phyloP scores from a whole-genome alignment of 2,888 invertebrate genomes.

The Acrobasis repandana region DNA sequence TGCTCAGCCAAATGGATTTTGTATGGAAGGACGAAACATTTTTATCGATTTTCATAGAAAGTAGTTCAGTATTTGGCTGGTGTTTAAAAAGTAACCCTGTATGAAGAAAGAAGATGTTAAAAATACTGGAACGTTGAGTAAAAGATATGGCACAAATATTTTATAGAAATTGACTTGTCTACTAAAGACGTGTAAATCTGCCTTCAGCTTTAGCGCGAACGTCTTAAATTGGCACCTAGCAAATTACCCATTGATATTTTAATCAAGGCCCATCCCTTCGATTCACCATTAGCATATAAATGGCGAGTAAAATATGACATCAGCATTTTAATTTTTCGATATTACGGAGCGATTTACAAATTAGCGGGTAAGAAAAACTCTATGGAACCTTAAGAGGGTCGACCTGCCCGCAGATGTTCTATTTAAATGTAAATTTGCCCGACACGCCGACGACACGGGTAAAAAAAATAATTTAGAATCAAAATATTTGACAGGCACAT shows the following conservation, averaged over 20 bases:
- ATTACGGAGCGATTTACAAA: slow-evolving; percentile 82
- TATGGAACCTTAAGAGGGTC: slow-evolving; percentile 74
- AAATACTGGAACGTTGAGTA: too few relatives aligned
- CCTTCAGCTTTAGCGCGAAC: slow-evolving; percentile 27
- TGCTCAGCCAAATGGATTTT: too few relatives aligned
- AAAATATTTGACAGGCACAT: slow-evolving; percentile 66
- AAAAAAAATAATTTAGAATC: slow-evolving; percentile 73
- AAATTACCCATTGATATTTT: slow-evolving; percentile 80
- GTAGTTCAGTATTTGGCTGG: too few relatives aligned
- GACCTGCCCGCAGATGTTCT: slow-evolving; percentile 78
- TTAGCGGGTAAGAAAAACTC: slow-evolving; percentile 81
- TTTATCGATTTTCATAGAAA: too few relatives aligned
- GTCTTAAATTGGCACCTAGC: slow-evolving; percentile 51
- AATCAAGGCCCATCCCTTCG: slow-evolving; percentile 64
- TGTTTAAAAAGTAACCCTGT: too few relatives aligned
- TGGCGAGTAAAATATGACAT: slow-evolving; percentile 80
- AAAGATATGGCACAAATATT: background rate
- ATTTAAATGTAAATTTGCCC: slow-evolving; percentile 81
- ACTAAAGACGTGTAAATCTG: background rate
- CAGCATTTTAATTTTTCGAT: slow-evolving; percentile 82
- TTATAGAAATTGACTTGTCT: background rate
- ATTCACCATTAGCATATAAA: slow-evolving; percentile 78
- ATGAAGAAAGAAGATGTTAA: too few relatives aligned
- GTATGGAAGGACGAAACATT: too few relatives aligned
- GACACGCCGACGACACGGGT: slow-evolving; percentile 70